phyloP scores from a whole-genome alignment of 2,797 vertebrate genomes.

The Morus bassanus region DNA sequence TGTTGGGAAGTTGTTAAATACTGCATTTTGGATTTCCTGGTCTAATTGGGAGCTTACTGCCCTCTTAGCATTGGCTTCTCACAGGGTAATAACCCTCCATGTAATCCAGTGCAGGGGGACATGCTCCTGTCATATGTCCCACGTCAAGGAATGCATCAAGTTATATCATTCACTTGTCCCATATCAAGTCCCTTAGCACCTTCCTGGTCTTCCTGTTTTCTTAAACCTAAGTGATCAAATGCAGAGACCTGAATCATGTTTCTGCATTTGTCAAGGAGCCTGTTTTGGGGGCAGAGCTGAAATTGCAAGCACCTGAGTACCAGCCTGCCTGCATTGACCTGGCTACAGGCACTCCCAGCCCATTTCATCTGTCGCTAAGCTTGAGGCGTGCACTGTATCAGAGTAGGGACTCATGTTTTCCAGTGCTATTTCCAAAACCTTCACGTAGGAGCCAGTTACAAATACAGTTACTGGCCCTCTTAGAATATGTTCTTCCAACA shows the following conservation, averaged over 20 bases:
- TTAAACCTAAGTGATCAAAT: not conserved
- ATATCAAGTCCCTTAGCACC: not conserved
- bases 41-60: not conserved
- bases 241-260: not conserved
- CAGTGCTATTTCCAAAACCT: not conserved
- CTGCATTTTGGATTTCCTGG: not conserved
- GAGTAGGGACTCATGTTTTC: not conserved
- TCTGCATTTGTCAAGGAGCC: not conserved
- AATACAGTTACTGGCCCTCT: not conserved
- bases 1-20: not conserved
- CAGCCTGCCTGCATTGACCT: accelerated
- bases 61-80: not conserved
- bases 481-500: not conserved
- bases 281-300: not conserved
- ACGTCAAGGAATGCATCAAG: not conserved
- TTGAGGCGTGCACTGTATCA: accelerated
- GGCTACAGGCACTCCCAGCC: not conserved
- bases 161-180: not conserved
- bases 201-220: not conserved
- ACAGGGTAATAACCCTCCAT: not conserved
- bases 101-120: not conserved
- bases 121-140: accelerated
- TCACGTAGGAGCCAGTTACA: not conserved
- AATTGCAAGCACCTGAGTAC: not conserved
- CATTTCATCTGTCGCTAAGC: not conserved